Evolutionary conservation across 2,888 invertebrate genomes (phyloP).

Genomic region (Caenorhabditis sp.): DNA sequence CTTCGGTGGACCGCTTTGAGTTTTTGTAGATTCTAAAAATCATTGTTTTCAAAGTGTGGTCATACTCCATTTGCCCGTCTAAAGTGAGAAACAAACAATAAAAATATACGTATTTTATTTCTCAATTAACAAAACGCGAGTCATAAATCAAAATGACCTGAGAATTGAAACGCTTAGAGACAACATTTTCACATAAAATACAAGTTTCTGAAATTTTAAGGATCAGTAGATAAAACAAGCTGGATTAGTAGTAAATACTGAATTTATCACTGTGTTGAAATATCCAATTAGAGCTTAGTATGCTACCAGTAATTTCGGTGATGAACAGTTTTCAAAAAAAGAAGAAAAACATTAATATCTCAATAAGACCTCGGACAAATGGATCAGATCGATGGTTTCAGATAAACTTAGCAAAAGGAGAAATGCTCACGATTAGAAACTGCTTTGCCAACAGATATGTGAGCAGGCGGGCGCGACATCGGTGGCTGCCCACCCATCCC

Average conservation of each 20-base stretch:
- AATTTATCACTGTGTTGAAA: not conserved
- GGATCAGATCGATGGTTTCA: not conserved
- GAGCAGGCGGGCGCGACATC: slow-evolving; percentile 29
- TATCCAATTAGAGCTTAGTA: not conserved
- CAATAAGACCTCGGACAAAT: slow-evolving; percentile 35
- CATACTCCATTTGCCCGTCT: slow-evolving; percentile 1
- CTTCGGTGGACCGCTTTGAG: not conserved
- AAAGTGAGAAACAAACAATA: not conserved
- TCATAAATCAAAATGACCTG: not conserved
- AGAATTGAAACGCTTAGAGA: not conserved
- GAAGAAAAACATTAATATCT: not conserved
- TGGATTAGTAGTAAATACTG: slow-evolving; percentile 6
- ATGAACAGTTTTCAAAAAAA: not conserved
- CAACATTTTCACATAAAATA: not conserved
- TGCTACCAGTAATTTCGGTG: slow-evolving; percentile 14
- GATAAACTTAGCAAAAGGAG: slow-evolving; percentile 31
- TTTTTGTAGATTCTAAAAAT: not conserved
- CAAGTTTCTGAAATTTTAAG: not conserved
- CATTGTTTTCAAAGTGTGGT: not conserved
- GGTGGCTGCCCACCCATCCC: slow-evolving; percentile 64
- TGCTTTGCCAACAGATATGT: not conserved
- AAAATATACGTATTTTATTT: not conserved
- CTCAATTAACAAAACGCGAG: not conserved
- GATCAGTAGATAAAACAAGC: not conserved
- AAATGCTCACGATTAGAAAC: slow-evolving; percentile 62